These are phyloP conservation scores for Diarsia dahlii DNA, from an alignment of 2,888 invertebrate species.

Conservation along the genomic window DNA sequence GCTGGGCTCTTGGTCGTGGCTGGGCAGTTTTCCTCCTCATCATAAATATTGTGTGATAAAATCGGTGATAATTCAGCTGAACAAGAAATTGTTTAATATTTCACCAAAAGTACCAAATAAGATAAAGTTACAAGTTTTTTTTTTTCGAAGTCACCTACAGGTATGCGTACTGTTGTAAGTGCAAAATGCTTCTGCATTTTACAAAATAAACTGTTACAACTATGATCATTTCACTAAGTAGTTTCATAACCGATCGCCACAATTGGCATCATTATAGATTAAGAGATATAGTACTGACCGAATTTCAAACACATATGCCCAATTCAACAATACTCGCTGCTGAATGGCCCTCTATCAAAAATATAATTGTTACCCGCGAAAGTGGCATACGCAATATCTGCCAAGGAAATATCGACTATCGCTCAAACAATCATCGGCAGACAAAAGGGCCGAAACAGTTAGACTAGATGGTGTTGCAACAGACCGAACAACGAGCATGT, in stretches of 20 bases:
- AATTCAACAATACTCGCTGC: constrained; percentile 55
- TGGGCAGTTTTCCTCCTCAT: constrained; percentile 46
- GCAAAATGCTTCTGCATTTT: constrained; percentile 19
- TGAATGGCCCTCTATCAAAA: constrained; percentile 66
- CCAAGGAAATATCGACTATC: constrained; percentile 79
- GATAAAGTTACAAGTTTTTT: constrained; percentile 16
- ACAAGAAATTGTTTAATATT: constrained; percentile 38
- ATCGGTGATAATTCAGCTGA: constrained; percentile 50
- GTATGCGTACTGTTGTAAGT: constrained; percentile 19
- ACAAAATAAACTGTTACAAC: constrained; percentile 35
- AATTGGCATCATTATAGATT: constrained; percentile 64
- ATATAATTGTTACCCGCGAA: constrained; percentile 78
- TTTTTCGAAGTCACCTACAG: not conserved
- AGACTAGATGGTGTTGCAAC: constrained; percentile 80
- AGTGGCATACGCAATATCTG: constrained; percentile 74
- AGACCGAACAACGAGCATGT: constrained; percentile 79
- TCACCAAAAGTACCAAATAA: constrained; percentile 10
- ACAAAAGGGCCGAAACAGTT: constrained; percentile 88
- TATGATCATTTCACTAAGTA: constrained; percentile 47
- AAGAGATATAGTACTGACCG: constrained; percentile 59
- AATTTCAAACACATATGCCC: constrained; percentile 59
- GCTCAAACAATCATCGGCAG: constrained; percentile 81
- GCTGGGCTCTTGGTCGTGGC: constrained; percentile 39
- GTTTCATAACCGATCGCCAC: constrained; percentile 49
- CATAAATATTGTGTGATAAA: constrained; percentile 61